Conservation (phyloP, 2,797 vertebrate species). For the Hydrolagus colliei region DNA sequence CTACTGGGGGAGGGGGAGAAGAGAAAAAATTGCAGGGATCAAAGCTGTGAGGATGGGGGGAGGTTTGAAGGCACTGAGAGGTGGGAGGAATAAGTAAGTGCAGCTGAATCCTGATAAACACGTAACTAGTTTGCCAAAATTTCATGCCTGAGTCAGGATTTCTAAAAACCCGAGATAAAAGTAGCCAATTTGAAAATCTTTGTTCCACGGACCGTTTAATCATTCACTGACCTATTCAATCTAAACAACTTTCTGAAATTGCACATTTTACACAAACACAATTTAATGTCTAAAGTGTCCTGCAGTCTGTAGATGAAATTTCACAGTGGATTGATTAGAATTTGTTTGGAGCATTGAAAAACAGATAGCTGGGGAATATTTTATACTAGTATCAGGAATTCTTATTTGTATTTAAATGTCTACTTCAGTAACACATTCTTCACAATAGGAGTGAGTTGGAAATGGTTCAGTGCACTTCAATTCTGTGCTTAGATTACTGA, state of each 20-base stretch:
- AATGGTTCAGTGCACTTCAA: not conserved
- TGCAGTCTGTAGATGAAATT: not conserved
- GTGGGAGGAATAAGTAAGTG: constrained; percentile 26
- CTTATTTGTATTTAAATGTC: constrained; percentile 3
- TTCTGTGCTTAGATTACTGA: not conserved
- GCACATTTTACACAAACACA: constrained; percentile 20
- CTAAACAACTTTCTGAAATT: not conserved
- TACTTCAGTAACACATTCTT: not conserved
- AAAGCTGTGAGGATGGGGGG: constrained; percentile 19
- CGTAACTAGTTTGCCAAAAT: constrained; percentile 12
- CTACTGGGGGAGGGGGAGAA: constrained; percentile 8
- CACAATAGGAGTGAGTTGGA: not conserved
- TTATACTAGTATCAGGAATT: not conserved
- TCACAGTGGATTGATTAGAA: not conserved
- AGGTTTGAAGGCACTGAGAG: not conserved
- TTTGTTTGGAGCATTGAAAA: not conserved
- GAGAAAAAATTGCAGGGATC: constrained; percentile 25
- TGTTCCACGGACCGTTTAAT: constrained; percentile 14
- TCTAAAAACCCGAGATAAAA: constrained; percentile 4
- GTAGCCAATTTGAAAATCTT: constrained; percentile 27
- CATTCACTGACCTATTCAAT: constrained; percentile 15
- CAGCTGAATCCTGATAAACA: constrained; percentile 31
- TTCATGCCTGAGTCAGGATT: constrained; percentile 19
- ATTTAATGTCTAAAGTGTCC: constrained; percentile 11
- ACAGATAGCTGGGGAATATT: constrained; percentile 1